Evolutionary conservation across 2,113 vertebrate genomes (phyloP).

Genomic region (Thunnus maccoyii): DNA sequence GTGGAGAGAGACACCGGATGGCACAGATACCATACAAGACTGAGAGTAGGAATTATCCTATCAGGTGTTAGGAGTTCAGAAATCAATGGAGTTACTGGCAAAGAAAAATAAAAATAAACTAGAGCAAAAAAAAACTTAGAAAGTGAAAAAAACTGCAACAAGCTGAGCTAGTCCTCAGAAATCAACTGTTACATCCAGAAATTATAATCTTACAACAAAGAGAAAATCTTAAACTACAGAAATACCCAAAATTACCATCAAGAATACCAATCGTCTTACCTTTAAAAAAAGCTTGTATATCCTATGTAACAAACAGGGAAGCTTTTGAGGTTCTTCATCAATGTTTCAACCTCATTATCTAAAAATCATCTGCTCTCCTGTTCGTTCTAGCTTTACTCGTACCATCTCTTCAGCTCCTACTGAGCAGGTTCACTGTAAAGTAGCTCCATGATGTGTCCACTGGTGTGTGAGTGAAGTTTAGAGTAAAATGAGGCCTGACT

Average conservation of each 20-base stretch:
- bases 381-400: background rate
- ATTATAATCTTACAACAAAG: background rate
- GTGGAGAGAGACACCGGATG: constrained; percentile 38
- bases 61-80: constrained; percentile 31
- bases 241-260: background rate
- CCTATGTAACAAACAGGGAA: constrained; percentile 53
- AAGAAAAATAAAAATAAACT: background rate
- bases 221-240: background rate
- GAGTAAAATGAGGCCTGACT: constrained; percentile 5
- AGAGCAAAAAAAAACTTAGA: no score
- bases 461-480: constrained; percentile 28
- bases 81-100: constrained; percentile 7
- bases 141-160: no score
- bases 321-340: constrained; percentile 58
- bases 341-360: constrained; percentile 24
- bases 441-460: constrained; percentile 25
- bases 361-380: constrained; percentile 17
- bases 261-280: constrained; percentile 51
- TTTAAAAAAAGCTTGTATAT: constrained; percentile 17
- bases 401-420: background rate
- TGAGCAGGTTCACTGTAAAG: background rate
- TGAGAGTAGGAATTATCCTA: constrained; percentile 14
- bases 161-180: no score
- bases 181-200: no score
- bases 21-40: background rate